These are phyloP conservation scores for Hemaris fuciformis DNA, from an alignment of 2,888 invertebrate species.

Conservation along the genomic window DNA sequence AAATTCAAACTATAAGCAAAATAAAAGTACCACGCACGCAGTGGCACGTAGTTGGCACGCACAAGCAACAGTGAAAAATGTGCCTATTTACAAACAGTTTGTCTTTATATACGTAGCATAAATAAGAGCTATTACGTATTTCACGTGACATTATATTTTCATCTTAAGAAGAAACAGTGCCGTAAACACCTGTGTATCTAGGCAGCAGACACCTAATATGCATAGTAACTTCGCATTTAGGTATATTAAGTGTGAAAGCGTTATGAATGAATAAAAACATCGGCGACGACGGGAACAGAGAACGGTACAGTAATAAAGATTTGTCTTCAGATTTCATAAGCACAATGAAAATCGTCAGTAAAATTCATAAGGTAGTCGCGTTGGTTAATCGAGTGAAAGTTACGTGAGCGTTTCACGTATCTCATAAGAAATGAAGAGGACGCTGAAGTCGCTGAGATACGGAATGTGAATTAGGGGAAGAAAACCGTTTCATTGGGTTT, in stretches of 20 bases:
- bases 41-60: conserved; percentile 47
- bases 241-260: conserved; percentile 30
- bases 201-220: conserved; percentile 6
- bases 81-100: conserved; percentile 44
- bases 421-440: conserved; percentile 63
- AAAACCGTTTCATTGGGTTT: conserved; percentile 62
- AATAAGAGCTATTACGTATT: conserved; percentile 30
- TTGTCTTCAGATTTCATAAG: conserved; percentile 46
- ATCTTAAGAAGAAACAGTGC: conserved; percentile 7
- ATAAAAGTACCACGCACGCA: conserved; percentile 44
- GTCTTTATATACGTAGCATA: conserved; percentile 34
- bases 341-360: conserved; percentile 57
- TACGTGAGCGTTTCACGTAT: conserved; percentile 69
- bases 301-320: conserved; percentile 52
- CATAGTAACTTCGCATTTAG: neutral
- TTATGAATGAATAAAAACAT: conserved; percentile 42
- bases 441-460: conserved; percentile 60
- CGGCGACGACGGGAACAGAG: conserved; percentile 38
- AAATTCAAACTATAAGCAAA: conserved; percentile 37
- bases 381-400: conserved; percentile 75
- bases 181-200: conserved; percentile 8
- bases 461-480: conserved; percentile 71
- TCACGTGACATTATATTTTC: conserved; percentile 23
- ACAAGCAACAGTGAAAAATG: conserved; percentile 44
- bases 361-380: conserved; percentile 61